Conservation (phyloP, 1,140 invertebrate species). For the Leptinotarsa undecemlineata region DNA sequence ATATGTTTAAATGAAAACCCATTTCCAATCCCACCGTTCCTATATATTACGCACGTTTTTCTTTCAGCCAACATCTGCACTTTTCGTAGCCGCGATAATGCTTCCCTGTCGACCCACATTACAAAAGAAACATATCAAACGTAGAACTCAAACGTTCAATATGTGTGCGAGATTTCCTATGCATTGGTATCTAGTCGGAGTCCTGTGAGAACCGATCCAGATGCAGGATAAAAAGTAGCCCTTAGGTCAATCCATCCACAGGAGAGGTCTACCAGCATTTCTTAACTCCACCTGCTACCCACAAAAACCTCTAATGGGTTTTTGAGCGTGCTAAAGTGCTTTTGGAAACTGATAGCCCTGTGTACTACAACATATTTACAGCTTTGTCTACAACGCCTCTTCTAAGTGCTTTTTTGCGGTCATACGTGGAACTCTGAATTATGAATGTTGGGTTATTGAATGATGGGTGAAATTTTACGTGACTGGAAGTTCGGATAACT, state of each 20-base stretch:
- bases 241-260: constrained; percentile 38
- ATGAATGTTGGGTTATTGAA: background rate
- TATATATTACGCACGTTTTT: constrained; percentile 13
- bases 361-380: constrained; percentile 40
- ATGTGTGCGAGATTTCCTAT: constrained; percentile 23
- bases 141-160: constrained; percentile 14
- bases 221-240: constrained; percentile 36
- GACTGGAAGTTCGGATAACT: too few relatives aligned
- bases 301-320: constrained; percentile 40
- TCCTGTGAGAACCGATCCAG: constrained; percentile 32
- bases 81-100: constrained; percentile 3
- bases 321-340: constrained; percentile 30
- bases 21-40: constrained; percentile 6
- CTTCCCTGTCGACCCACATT: background rate
- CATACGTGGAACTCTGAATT: constrained; percentile 4
- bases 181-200: constrained; percentile 24
- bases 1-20: background rate
- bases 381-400: constrained; percentile 31
- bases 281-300: constrained; percentile 39
- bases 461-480: background rate
- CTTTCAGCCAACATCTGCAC: constrained; percentile 7
- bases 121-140: background rate
- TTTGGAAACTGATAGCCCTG: constrained; percentile 35
- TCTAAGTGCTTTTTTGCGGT: constrained; percentile 35
- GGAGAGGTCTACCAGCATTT: constrained; percentile 32